Base-by-base conservation (phyloP, 1,140 invertebrate genomes). In the Pararge aegeria region DNA sequence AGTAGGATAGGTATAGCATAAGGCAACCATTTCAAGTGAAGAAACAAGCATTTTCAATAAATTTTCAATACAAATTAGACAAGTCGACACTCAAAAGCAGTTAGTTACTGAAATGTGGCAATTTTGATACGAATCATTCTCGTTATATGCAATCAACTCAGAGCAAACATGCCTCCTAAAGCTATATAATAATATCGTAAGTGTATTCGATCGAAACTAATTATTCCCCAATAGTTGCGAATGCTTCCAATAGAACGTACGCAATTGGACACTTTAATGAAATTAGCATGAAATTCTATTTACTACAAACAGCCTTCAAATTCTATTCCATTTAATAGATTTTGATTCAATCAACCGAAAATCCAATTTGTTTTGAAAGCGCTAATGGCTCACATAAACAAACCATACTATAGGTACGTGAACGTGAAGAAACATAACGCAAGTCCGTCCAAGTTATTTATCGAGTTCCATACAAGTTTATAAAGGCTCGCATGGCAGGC, bases 401-500 rank as follows among this genome's bases (percentile, higher is more conserved):
- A 4, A 24, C 5, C 4, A 42, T 42, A 20, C 1, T 49, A 49
- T 16, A n/a, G n/a, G n/a, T n/a, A 12, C 12, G 21, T 27, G 21
- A 16, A 3, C 5, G 16, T 29, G 24, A 49, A 49, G 7, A 49
- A 49, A 49, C 24, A 29, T 15, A 48, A 24, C 2, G 46, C 12
- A 12, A 15, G 21, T 29, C 13, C 20, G 18, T 27, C 46, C 51
- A 54, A 20, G 42, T 61, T 54, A 54, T 61, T 61, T 54, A 61
- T 21, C 15, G 20, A 37, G 57, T 51, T 53, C 44, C 44, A 54
- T 29, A 48, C 46, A 49, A 54, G 51, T 57, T 61, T 50, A 55
- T 50, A 66, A 58, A 62, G 51, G 34, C 50, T 51, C 46, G 53
- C 55, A 46, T 63, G 59, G 42, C 53, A 59, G 56, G 60, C 55